Conservation (phyloP, 2,888 invertebrate species). For the Anarsia innoxiella region DNA sequence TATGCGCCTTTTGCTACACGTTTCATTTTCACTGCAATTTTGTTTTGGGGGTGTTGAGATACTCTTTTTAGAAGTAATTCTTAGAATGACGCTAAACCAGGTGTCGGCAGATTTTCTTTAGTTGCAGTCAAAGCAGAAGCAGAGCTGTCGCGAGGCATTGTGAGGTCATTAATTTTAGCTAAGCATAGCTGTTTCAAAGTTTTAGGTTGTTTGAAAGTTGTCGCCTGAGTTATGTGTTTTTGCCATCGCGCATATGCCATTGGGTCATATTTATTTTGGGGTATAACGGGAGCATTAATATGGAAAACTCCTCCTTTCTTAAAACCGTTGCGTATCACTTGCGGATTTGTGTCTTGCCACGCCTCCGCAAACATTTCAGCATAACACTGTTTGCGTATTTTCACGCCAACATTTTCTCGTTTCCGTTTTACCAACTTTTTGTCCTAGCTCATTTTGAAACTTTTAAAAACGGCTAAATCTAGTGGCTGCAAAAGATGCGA, state of each 20-base stretch:
- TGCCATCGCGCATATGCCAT: not conserved
- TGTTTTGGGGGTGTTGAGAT: conserved; percentile 2
- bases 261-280: not conserved
- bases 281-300: not conserved
- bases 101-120: conserved; percentile 3
- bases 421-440: conserved; percentile 15
- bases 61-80: not conserved
- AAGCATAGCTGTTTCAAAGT: not conserved
- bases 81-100: conserved; percentile 8
- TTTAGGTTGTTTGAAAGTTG: not conserved
- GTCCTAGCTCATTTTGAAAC: conserved; percentile 20
- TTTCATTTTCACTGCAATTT: conserved; percentile 5
- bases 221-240: not conserved
- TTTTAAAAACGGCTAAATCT: conserved; percentile 18
- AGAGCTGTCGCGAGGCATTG: conserved; percentile 9
- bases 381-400: no score
- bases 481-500: conserved; percentile 20
- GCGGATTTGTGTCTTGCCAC: not conserved
- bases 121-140: conserved; percentile 2
- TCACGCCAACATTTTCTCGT: not conserved
- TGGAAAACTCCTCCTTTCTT: not conserved
- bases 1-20: conserved; percentile 12
- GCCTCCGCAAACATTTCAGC: not conserved
- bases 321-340: not conserved
- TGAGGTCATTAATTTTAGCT: conserved; percentile 3